Conservation (phyloP, 1,140 invertebrate genomes). For the Trypoxylus dichotomus region DNA sequence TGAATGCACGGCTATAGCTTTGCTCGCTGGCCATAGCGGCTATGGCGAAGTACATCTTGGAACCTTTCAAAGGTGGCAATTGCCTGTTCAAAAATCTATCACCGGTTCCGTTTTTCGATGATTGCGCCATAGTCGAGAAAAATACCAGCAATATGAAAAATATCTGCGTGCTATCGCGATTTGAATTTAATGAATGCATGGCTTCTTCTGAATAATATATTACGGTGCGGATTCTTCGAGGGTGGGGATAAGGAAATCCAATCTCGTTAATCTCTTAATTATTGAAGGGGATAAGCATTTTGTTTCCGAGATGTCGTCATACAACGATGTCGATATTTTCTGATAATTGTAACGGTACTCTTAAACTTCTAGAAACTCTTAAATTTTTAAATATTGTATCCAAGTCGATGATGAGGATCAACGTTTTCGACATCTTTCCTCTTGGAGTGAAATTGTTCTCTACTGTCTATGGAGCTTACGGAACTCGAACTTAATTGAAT, state of each 20-base stretch:
- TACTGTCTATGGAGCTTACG: background rate
- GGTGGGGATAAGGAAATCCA: background rate
- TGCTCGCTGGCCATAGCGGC: conserved; percentile 46
- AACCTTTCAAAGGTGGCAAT: background rate
- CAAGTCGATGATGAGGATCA: conserved; percentile 52
- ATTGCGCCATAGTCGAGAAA: background rate
- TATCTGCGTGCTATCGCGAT: conserved; percentile 6
- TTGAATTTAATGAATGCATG: background rate
- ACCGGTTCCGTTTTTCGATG: conserved; percentile 3
- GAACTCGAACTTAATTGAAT: background rate
- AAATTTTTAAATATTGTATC: conserved; percentile 49
- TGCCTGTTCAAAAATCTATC: background rate
- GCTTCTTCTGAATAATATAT: background rate
- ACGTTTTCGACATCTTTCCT: conserved; percentile 48
- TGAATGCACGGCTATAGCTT: conserved; percentile 49
- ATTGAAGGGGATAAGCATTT: background rate
- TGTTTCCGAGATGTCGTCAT: background rate
- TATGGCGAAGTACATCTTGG: conserved; percentile 50
- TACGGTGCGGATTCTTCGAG: background rate
- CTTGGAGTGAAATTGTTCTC: background rate
- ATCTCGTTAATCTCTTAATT: background rate
- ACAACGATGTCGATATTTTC: conserved; percentile 8
- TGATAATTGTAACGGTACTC: no score
- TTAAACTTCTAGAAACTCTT: background rate
- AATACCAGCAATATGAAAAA: background rate